Base-by-base conservation (phyloP, 2,113 vertebrate genomes). In the Rhabdomys dilectus region DNA sequence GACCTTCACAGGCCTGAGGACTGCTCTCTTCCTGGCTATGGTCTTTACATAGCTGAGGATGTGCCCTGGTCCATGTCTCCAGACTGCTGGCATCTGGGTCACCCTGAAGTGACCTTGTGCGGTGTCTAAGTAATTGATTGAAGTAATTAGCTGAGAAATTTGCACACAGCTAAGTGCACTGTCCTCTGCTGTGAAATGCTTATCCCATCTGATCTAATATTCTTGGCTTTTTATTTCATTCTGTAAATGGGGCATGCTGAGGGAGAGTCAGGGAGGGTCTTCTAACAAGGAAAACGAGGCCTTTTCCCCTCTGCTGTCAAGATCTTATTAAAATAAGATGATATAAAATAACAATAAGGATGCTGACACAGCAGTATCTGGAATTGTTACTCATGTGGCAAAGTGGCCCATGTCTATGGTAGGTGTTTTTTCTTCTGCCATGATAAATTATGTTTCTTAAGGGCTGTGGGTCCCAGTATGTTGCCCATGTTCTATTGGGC, bases 231-330 rank as follows among this genome's bases (percentile, higher is more conserved):
- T 66, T 66, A 60, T 56, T 53, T 80, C 26, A 9, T 29, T 56
- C 31, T 29, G 0, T 48, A 6, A 34, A 5, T 1, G 6, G 3
- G 15, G 29, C 2, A 1, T 2, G 2, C 13, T 9, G 15, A 58
- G 17, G 29, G 11, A 70, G 45, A 24, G 15, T 31, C 24, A 0
- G 8, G 26, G 24, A n/a, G 11, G 68, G 34, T 88, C n/a, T 24
- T 29, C 34, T 64, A 5, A 48, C 31, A 17, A 75, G 31, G 4
- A n/a, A 51, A 64, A 5, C 10, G 7, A 12, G 64, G 26, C 0
- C 42, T 10, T 53, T 66, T 42, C 9, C 42, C 26, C 51, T 62
- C 70, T 19, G 5, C 8, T 17, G 0, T 21, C 48, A 4, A 0
- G 0, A 13, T 21, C 26, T 72, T 51, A 60, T 58, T n/a, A 64